Base-by-base conservation (phyloP, 2,797 vertebrate species). In the Falco cherrug region DNA sequence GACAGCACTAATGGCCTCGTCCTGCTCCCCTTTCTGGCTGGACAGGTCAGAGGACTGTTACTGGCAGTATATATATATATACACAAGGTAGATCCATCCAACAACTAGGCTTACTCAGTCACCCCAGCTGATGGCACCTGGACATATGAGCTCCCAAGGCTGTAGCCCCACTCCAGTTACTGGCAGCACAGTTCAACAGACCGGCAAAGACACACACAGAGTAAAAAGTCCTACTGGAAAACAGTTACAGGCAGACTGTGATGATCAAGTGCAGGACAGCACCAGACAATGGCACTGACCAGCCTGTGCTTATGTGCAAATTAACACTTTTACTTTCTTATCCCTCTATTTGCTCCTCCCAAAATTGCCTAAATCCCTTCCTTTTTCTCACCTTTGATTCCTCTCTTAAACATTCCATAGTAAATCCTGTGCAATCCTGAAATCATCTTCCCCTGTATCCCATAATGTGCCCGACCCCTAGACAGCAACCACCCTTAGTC, bases 391-490 rank as follows among this genome's bases (percentile, higher is more conserved):
- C 37, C n/a, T 80, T 73, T 80, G 19, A 45, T 22, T 69, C 41
- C 4, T 83, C 8, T 16, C 7, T 51, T 48, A 74, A 69, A 53
- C 11, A 43, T 68, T 6, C 10, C 3, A 5, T 9, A n/a, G 41
- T 59, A 70, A 80, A 70, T 67, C 26, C 39, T 20, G 2, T 41
- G 16, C 43, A 84, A 33, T 59, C 26, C 22, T 83, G 35, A 73
- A 77, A 50, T 0, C 0, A 41, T 64, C 12, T 74, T 84, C 16
- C 41, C 8, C 16, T 45, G 4, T 6, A 86, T 82, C 3, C 26
- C 0, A 0, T 21, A 53, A 12, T 13, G 0, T 21, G 5, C 48
- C 15, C 35, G 28, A n/a, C 3, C 9, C 11, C 9, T 25, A 53
- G 39, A 53, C 16, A 54, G 53, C 56, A 74, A 8, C 5, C 1